phyloP scores from a whole-genome alignment of 2,888 invertebrate species.

The Drosophila quinaria region DNA sequence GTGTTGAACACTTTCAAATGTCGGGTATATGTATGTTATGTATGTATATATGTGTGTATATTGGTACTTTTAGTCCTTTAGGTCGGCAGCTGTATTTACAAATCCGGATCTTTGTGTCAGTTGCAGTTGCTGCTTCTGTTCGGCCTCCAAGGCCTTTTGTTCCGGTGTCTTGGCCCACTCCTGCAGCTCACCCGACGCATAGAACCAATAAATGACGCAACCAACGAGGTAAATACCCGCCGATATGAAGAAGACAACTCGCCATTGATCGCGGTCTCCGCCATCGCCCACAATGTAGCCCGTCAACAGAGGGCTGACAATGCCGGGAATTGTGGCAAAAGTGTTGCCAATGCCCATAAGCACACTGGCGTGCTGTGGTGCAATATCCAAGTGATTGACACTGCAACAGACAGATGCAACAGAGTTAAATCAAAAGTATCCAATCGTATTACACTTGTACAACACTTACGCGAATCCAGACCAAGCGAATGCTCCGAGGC shows the following conservation, averaged over 20 bases:
- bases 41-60: neutral
- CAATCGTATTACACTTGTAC: neutral
- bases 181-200: slow-evolving; percentile 93
- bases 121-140: slow-evolving; percentile 70
- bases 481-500: slow-evolving; percentile 97
- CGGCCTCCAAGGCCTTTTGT: slow-evolving; percentile 78
- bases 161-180: slow-evolving; percentile 89
- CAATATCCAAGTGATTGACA: slow-evolving; percentile 95
- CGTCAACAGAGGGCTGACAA: slow-evolving; percentile 94
- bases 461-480: slow-evolving; percentile 92
- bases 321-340: slow-evolving; percentile 95
- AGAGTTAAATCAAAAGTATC: slow-evolving; percentile 1
- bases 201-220: slow-evolving; percentile 92
- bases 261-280: slow-evolving; percentile 90
- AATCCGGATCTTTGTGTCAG: slow-evolving; percentile 79
- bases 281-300: slow-evolving; percentile 91
- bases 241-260: slow-evolving; percentile 93
- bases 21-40: slow-evolving; percentile 1
- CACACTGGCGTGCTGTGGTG: slow-evolving; percentile 96
- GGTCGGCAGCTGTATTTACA: slow-evolving; percentile 83
- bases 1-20: slow-evolving; percentile 33
- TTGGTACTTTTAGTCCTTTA: slow-evolving; percentile 78
- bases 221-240: slow-evolving; percentile 94
- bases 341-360: slow-evolving; percentile 97
- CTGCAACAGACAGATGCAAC: slow-evolving; percentile 85